Evolutionary conservation across 2,888 invertebrate genomes (phyloP).

Genomic region (Limenitis camilla): DNA sequence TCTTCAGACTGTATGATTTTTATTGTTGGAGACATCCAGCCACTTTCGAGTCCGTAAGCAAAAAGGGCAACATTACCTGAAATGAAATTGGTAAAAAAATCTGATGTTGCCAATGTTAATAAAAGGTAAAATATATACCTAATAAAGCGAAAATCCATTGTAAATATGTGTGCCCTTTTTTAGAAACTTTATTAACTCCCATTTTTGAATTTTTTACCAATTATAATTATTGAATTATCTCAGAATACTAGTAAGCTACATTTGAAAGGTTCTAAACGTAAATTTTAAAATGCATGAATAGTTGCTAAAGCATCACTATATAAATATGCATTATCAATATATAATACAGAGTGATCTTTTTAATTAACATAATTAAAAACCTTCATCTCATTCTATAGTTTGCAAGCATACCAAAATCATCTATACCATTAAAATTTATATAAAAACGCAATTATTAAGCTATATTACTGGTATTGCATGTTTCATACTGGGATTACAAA

Average conservation of each 20-base stretch:
- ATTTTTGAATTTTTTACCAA: background rate
- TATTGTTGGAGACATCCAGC: slow-evolving; percentile 57
- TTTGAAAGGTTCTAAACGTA: background rate
- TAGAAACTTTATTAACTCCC: slow-evolving; percentile 1
- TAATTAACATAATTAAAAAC: too few species aligned
- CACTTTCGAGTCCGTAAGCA: slow-evolving; percentile 45
- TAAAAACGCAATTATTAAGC: too few species aligned
- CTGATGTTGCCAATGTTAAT: background rate
- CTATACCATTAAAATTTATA: too few species aligned
- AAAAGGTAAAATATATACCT: slow-evolving; percentile 6
- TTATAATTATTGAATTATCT: background rate
- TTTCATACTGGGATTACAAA: too few species aligned
- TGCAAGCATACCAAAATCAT: too few species aligned
- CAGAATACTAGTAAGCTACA: background rate
- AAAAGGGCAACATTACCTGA: slow-evolving; percentile 18
- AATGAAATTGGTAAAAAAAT: background rate
- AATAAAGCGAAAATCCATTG: slow-evolving; percentile 19
- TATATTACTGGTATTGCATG: too few species aligned
- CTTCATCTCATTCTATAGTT: too few species aligned
- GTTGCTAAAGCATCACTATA: background rate
- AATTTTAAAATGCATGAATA: background rate
- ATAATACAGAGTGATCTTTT: too few species aligned
- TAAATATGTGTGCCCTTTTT: slow-evolving; percentile 15
- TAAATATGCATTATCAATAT: too few species aligned
- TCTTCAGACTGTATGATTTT: slow-evolving; percentile 39